Conservation (phyloP, 2,113 vertebrate species). For the Datnioides undecimradiatus region DNA sequence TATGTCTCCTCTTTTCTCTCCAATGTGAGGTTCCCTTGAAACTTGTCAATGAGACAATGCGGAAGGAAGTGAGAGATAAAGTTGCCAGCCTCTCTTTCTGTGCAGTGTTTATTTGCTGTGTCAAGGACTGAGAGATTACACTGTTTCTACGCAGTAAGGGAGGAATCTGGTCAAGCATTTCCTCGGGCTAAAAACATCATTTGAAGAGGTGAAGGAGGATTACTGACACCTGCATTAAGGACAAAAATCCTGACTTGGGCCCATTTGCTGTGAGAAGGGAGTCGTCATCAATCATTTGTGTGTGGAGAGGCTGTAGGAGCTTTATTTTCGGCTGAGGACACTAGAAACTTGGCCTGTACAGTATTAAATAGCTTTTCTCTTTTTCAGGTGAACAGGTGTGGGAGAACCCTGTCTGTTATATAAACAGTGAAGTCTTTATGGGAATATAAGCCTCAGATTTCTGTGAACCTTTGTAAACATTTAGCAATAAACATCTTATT, state of each 20-base stretch:
- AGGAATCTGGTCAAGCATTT: constrained; percentile 84
- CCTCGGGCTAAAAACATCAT: constrained; percentile 82
- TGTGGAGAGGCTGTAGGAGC: constrained; percentile 49
- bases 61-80: constrained; percentile 87
- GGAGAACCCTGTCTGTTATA: not conserved
- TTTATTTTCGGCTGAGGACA: constrained; percentile 51
- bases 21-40: constrained; percentile 64
- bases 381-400: constrained; percentile 20
- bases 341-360: constrained; percentile 17
- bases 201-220: constrained; percentile 76
- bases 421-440: constrained; percentile 3
- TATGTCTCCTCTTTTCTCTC: constrained; percentile 73
- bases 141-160: constrained; percentile 79
- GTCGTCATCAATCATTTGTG: constrained; percentile 80
- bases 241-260: constrained; percentile 73
- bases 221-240: constrained; percentile 83
- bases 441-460: not conserved
- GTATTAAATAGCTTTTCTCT: constrained; percentile 29
- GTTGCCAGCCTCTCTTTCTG: constrained; percentile 81
- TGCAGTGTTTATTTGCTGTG: constrained; percentile 88
- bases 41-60: constrained; percentile 84
- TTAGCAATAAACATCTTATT: not conserved
- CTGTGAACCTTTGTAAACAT: not conserved
- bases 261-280: constrained; percentile 71
- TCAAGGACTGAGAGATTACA: constrained; percentile 89